A percentile compares a stretch with the other conserved stretches of the same genome.
These are phyloP conservation scores for Syrrhaptes paradoxus DNA, from an alignment of 2,113 vertebrate species.

Conservation along the genomic window DNA sequence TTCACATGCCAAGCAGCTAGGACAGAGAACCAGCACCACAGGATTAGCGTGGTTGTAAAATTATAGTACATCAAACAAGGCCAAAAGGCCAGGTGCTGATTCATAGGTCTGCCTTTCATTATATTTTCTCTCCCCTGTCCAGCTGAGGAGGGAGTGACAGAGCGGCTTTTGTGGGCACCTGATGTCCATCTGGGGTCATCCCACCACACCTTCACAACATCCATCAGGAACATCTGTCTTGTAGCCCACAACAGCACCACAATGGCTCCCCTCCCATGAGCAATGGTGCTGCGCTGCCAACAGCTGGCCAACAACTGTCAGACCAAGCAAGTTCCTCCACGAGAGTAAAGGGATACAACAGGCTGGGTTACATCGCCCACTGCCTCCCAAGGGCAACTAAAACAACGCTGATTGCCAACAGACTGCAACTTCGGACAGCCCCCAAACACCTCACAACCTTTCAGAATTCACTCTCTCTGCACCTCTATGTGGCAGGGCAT, in stretches of 20 bases:
- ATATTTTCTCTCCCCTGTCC: too few relatives aligned
- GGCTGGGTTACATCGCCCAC: not conserved
- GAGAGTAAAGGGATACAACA: not conserved
- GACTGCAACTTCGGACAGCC: not conserved
- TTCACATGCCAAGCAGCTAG: not conserved
- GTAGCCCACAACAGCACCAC: accelerated
- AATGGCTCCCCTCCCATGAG: not conserved
- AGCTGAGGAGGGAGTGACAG: too few relatives aligned
- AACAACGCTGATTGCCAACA: not conserved
- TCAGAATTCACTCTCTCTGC: not conserved
- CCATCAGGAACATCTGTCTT: not conserved
- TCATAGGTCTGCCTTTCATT: not conserved
- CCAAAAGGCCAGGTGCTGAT: not conserved
- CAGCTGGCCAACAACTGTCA: not conserved
- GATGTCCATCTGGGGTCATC: too few relatives aligned
- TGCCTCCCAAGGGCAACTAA: not conserved
- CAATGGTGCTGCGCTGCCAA: not conserved
- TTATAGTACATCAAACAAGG: not conserved
- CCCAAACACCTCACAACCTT: not conserved
- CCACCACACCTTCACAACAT: not conserved
- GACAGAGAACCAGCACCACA: not conserved
- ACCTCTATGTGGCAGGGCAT: not conserved
- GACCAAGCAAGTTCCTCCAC: not conserved
- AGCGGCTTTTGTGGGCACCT: too few relatives aligned
- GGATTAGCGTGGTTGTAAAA: not conserved